Conservation (phyloP, 2,888 invertebrate species). For the Galerucella pusilla region DNA sequence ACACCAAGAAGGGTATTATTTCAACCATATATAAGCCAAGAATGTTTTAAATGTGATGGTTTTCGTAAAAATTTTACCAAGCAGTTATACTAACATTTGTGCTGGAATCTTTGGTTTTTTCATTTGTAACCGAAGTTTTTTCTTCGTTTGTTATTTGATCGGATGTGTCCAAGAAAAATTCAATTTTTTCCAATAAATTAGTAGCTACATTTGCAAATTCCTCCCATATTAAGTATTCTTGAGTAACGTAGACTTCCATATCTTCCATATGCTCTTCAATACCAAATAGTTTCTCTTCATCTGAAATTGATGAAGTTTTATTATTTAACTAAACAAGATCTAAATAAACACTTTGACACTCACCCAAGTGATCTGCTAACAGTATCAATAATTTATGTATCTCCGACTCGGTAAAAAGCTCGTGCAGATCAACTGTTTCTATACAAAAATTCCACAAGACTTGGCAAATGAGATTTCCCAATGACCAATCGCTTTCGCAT, state of each 20-base stretch:
- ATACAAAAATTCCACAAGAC: constrained; percentile 79
- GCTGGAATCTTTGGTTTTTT: constrained; percentile 56
- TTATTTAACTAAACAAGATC: neutral
- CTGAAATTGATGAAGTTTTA: constrained; percentile 58
- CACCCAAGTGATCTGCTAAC: constrained; percentile 69
- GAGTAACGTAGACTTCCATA: constrained; percentile 59
- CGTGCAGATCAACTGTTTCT: constrained; percentile 66
- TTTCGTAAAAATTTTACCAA: constrained; percentile 55
- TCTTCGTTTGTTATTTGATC: constrained; percentile 58
- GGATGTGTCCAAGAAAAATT: constrained; percentile 64
- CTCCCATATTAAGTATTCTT: constrained; percentile 73
- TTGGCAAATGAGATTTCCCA: constrained; percentile 80
- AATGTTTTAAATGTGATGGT: neutral
- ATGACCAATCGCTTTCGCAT: constrained; percentile 75
- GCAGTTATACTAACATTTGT: constrained; percentile 63
- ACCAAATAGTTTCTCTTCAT: constrained; percentile 71
- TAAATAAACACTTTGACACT: constrained; percentile 13
- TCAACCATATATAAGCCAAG: too few species aligned
- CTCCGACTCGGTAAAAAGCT: constrained; percentile 66
- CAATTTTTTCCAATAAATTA: constrained; percentile 76
- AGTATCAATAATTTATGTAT: constrained; percentile 68
- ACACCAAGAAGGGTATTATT: too few species aligned
- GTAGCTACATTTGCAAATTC: constrained; percentile 80
- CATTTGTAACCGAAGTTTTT: constrained; percentile 40
- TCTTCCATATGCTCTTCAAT: constrained; percentile 62